Conservation (phyloP, 2,888 invertebrate genomes). For the Phaedon cochleariae region DNA sequence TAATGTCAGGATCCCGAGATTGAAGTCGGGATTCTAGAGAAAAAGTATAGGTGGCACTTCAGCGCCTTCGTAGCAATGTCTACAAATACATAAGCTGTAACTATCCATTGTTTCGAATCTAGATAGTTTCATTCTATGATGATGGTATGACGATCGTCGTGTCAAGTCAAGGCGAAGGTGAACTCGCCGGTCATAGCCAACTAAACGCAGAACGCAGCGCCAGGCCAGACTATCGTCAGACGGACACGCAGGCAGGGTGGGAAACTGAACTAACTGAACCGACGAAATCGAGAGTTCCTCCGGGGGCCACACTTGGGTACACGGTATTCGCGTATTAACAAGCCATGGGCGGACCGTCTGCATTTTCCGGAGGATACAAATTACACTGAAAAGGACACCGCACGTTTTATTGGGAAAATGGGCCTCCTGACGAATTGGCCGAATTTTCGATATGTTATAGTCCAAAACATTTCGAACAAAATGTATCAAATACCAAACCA, state of each 20-base stretch:
- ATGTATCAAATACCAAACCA: too few species aligned
- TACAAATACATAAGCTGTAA: too few species aligned
- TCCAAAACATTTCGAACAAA: too few species aligned
- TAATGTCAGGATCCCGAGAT: too few species aligned
- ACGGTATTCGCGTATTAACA: slow-evolving; percentile 25
- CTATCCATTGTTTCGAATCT: too few species aligned
- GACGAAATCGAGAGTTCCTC: slow-evolving; percentile 50
- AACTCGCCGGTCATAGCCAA: not conserved
- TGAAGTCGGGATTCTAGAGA: too few species aligned
- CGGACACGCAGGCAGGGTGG: slow-evolving; percentile 37
- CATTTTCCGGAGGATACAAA: not conserved
- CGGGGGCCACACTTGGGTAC: slow-evolving; percentile 52
- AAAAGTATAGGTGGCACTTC: too few species aligned
- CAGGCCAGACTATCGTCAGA: slow-evolving; percentile 40
- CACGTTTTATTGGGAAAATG: too few species aligned
- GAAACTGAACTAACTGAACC: slow-evolving; percentile 33
- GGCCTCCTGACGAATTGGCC: too few species aligned
- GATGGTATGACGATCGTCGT: not conserved
- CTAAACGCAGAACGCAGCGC: slow-evolving; percentile 27
- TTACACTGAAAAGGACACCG: not conserved
- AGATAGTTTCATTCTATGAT: too few species aligned
- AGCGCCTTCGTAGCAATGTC: too few species aligned
- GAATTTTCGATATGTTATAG: too few species aligned
- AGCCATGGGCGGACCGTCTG: not conserved
- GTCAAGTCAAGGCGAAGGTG: not conserved